Evolutionary conservation across 2,888 invertebrate genomes (phyloP).

Genomic region (Scelioninae gen. 1): DNA sequence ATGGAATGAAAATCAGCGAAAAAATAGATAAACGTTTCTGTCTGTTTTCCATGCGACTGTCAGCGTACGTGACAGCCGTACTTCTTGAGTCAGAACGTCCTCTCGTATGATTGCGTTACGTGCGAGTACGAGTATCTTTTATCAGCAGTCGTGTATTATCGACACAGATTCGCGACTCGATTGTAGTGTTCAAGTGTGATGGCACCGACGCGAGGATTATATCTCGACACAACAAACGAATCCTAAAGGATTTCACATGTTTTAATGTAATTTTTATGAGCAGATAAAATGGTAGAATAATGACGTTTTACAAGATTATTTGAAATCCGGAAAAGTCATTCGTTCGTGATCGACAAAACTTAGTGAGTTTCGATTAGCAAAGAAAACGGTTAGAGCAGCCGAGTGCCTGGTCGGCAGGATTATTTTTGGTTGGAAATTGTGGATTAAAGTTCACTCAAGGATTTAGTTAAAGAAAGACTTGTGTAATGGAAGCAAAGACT

Average conservation of each 20-base stretch:
- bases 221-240: slow-evolving; percentile 17
- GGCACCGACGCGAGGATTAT: slow-evolving; percentile 3
- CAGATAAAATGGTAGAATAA: not conserved
- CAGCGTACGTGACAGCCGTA: slow-evolving; percentile 79
- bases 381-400: slow-evolving; percentile 63
- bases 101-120: slow-evolving; percentile 35
- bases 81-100: slow-evolving; percentile 51
- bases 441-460: not conserved
- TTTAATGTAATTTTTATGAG: not conserved
- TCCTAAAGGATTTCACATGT: slow-evolving; percentile 16
- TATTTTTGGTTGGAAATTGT: slow-evolving; percentile 6
- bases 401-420: slow-evolving; percentile 9
- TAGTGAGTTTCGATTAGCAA: slow-evolving; percentile 40
- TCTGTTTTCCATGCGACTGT: slow-evolving; percentile 82
- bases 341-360: slow-evolving; percentile 22
- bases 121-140: slow-evolving; percentile 44
- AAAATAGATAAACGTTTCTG: slow-evolving; percentile 44
- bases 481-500: no score
- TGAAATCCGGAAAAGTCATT: slow-evolving; percentile 12
- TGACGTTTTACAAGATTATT: not conserved
- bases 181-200: slow-evolving; percentile 16
- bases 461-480: no score
- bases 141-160: slow-evolving; percentile 32
- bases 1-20: not conserved
- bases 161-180: slow-evolving; percentile 20